Conservation (phyloP, 2,113 vertebrate genomes). For the Trogon melanurus region DNA sequence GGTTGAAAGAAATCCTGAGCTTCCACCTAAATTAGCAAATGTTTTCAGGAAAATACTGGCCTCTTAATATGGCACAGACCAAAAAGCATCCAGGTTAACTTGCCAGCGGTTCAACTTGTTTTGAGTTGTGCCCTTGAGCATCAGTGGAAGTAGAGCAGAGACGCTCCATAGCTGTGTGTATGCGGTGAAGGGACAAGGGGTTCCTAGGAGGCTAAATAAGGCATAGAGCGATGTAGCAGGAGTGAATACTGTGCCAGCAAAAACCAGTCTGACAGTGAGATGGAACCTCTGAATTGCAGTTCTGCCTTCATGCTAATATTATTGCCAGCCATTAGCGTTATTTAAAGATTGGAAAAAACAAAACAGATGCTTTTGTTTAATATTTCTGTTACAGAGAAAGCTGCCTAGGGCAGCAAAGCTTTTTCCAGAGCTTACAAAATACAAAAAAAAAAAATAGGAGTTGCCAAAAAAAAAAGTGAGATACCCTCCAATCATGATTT, state of each 20-base stretch:
- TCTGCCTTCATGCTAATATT: neutral
- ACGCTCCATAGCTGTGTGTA: neutral
- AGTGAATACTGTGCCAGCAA: neutral
- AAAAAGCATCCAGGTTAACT: neutral
- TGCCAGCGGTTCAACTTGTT: neutral
- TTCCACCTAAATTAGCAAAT: neutral
- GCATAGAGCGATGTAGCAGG: neutral
- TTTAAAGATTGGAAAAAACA: neutral
- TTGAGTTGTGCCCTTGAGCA: neutral
- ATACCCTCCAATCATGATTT: neutral
- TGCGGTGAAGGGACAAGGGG: neutral
- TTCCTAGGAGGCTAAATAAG: neutral
- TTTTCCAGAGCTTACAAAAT: neutral
- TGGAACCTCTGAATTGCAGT: neutral
- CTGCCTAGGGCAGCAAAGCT: neutral
- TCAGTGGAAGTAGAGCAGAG: neutral
- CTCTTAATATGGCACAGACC: neutral
- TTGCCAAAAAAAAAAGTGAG: neutral
- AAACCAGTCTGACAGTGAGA: neutral
- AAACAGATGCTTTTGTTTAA: neutral
- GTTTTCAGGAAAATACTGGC: neutral
- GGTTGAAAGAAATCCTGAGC: neutral
- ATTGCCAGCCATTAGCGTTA: neutral
- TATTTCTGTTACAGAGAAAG: neutral
- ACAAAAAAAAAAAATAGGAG: neutral